Conservation (phyloP, 2,113 vertebrate species). For the Oncorhynchus nerka region DNA sequence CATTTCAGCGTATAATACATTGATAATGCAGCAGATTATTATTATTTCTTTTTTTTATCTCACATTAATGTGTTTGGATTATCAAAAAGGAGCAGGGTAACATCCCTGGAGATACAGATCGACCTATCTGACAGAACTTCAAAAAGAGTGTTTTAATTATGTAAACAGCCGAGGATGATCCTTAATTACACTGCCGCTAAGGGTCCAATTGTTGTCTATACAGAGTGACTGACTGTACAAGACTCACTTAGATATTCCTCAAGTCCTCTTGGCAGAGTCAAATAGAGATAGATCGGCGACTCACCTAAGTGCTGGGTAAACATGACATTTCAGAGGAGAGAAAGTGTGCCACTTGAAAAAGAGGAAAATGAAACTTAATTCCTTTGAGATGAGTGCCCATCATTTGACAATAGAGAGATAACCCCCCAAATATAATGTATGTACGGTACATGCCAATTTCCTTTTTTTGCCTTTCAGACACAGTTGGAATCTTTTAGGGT, state of each 20-base stretch:
- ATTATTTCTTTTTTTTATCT: background rate
- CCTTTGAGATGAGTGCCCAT: no score
- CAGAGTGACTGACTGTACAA: slow-evolving; percentile 1
- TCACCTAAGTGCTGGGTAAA: background rate
- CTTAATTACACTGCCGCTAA: no score
- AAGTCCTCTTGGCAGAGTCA: slow-evolving; percentile 1
- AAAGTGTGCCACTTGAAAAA: background rate
- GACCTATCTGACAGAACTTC: slow-evolving; percentile 13
- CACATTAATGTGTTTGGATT: background rate
- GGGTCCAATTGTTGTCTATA: no score
- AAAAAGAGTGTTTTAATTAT: slow-evolving; percentile 27
- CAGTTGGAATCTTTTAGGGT: no score
- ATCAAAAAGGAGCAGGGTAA: background rate
- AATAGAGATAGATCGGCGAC: background rate
- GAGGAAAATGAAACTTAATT: no score
- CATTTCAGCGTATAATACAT: background rate
- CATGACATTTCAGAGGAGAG: background rate
- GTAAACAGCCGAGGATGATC: slow-evolving; percentile 15
- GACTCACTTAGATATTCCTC: background rate
- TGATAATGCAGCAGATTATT: no score
- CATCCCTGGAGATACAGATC: slow-evolving; percentile 1
- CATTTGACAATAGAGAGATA: no score
- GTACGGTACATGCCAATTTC: no score
- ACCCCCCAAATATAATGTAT: no score
- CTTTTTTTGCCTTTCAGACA: no score